Evolutionary conservation across 1,140 invertebrate species (phyloP), one percentile per base, ranked within the genome.

Genomic region (Calephelis nemesis): DNA sequence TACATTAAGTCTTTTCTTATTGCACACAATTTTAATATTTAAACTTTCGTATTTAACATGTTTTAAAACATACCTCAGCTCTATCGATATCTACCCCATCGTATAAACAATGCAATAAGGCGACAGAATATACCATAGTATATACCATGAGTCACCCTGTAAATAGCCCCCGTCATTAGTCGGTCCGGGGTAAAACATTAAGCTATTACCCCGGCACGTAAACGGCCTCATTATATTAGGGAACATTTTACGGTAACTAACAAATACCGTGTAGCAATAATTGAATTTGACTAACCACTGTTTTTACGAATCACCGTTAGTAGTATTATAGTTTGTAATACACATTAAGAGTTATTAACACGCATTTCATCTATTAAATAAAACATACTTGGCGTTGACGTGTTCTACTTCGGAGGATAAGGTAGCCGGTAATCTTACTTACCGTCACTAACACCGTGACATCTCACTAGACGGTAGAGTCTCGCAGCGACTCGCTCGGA

Each of bases 121-220:
- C 30, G 30, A 45, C 42, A 45, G 0, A 45, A 45, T 45, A 45
- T 9, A 47, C 13, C 10, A 63, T 48, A 5, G 42, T 47, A 6
- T 9, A 15, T 30, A 30, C 30, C 30, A 30, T 45, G 62, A 63
- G 58, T 68, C 15, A 50, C 42, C 62, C 48, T 8, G 12, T 40
- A 58, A 60, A 39, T 60, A 60, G 52, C 52, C 54, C 50, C 30
- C 54, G 60, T 40, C 67, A 68, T 63, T 68, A 68, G 66, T 9
- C n/a, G 45, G 12, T 62, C 58, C 60, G 60, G 60, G 58, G 67
- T 68, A 63, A 68, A 68, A 68, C 49, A 68, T 67, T 19, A 52
- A 68, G 67, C 54, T 62, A 68, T 68, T 60, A 60, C 58, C 52
- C 19, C 39, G 30, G 58, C 58, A 60, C 58, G 58, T 60, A 39